Base-by-base conservation (phyloP, 2,797 vertebrate genomes). In the Onychomys leucogaster region DNA sequence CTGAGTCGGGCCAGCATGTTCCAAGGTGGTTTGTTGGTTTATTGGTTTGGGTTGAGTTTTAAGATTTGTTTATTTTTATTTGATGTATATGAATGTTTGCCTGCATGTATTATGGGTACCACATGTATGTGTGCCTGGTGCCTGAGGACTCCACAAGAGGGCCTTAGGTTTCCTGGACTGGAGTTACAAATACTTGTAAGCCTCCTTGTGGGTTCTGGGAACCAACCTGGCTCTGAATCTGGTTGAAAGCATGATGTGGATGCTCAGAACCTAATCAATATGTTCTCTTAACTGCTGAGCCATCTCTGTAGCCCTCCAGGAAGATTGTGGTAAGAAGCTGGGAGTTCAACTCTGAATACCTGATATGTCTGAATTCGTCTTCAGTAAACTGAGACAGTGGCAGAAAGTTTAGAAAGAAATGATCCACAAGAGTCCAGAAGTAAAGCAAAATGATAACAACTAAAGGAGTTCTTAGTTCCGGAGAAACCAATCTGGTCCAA, bases 331-430 rank as follows among this genome's bases (percentile, higher is more conserved):
- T 90, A 88, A 90, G 88, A 71, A 63, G 16, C 59, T 49, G 81
- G 61, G 14, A 34, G 78, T 84, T 63, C 59, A 83, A 29, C 16
- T 43, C 32, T 94, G 78, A 88, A 52, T 27, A 69, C 21, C 43
- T 78, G 46, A 52, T 78, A 17, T 75, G 37, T 81, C 73, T 93
- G 84, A 80, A 59, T 29, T 23, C 76, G 6, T 67, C 78, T 84
- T 87, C 90, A 69, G 41, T 32, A 89, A 41, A 71, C 89, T 87
- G 37, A 89, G 65, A 37, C 34, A 84, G 11, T 8, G 61, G n/a
- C 63, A 94, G 84, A 87, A 49, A 91, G 10, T 57, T 90, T 80
- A 59, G 59, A 37, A 90, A 80, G 87, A 76, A 94, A 67, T 75
- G 57, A 71, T 84, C 41, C 13, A 6, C 76, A 75, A 80, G 2